A percentile compares a stretch with the other conserved stretches of the same genome.
phyloP scores from a whole-genome alignment of 2,797 vertebrate genomes.

The Gobionotothen gibberifrons region DNA sequence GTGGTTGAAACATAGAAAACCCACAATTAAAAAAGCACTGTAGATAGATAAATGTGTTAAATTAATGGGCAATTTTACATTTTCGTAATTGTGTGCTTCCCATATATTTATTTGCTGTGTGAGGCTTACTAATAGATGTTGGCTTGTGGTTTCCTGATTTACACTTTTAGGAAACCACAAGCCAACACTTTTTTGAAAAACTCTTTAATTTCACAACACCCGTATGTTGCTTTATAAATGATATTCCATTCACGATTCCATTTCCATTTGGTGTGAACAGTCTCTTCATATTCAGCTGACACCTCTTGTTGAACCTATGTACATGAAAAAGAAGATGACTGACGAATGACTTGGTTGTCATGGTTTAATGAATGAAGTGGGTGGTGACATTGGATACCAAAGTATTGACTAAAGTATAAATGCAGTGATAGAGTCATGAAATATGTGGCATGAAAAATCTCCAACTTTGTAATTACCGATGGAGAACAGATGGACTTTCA shows the following conservation, averaged over 20 bases:
- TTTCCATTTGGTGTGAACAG: neutral
- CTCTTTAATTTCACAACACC: neutral
- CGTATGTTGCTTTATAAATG: conserved; percentile 8
- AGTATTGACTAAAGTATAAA: neutral
- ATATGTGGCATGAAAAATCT: conserved; percentile 14
- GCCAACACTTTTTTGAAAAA: conserved; percentile 2
- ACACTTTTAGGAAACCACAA: conserved; percentile 39
- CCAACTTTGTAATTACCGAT: conserved; percentile 4
- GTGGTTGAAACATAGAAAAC: neutral
- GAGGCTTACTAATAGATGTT: conserved; percentile 21
- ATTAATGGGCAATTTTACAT: neutral
- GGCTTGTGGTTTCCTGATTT: conserved; percentile 20
- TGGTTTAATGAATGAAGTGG: conserved; percentile 23
- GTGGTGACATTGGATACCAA: conserved; percentile 9
- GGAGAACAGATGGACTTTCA: neutral
- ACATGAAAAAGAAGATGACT: conserved; percentile 3
- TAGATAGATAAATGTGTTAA: neutral
- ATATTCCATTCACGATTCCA: conserved; percentile 8
- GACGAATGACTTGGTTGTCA: neutral
- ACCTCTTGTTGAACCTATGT: neutral
- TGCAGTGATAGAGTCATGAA: conserved; percentile 8
- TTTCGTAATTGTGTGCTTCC: conserved; percentile 1
- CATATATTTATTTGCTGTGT: conserved; percentile 20
- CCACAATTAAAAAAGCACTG: neutral
- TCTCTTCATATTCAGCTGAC: conserved; percentile 2